A percentile compares a stretch with the other conserved stretches of the same genome.
These are phyloP conservation scores for Phrynocephalus forsythii DNA, from an alignment of 2,797 vertebrate genomes.

Conservation along the genomic window DNA sequence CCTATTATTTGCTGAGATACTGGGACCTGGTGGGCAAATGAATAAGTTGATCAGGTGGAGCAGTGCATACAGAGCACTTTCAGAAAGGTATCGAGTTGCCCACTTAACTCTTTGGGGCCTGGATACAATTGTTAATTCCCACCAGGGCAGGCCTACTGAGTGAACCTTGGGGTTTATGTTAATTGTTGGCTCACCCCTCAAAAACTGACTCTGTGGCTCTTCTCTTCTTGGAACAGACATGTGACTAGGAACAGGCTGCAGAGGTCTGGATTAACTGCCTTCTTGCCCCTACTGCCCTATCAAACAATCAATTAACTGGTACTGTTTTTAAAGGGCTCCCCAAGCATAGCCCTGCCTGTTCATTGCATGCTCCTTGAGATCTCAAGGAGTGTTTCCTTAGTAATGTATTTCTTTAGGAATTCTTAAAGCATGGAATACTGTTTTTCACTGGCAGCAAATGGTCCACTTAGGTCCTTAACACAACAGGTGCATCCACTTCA, in stretches of 20 bases:
- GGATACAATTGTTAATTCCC: no score
- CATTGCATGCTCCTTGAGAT: neutral
- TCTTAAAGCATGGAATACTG: neutral
- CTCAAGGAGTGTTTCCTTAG: neutral
- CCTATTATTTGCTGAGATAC: neutral
- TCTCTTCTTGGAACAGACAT: no score
- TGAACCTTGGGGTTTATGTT: no score
- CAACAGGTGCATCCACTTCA: neutral
- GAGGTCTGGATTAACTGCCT: neutral
- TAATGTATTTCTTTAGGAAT: neutral
- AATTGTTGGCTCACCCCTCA: no score
- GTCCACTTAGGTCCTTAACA: constrained; percentile 29
- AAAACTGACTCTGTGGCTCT: no score
- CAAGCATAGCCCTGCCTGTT: no score
- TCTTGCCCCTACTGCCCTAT: neutral
- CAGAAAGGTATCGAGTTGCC: neutral
- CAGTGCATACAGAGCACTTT: neutral
- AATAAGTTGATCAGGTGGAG: neutral
- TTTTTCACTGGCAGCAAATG: constrained; percentile 50
- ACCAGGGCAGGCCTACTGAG: no score
- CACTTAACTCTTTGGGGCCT: neutral
- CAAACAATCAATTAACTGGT: neutral
- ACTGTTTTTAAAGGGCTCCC: neutral
- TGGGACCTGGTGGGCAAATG: neutral
- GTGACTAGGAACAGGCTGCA: neutral